Evolutionary conservation across 37 sponge, comb jelly and placozoan genomes (phyloP), one percentile per base, ranked within the genome.

Genomic region (Bolinopsis microptera): DNA sequence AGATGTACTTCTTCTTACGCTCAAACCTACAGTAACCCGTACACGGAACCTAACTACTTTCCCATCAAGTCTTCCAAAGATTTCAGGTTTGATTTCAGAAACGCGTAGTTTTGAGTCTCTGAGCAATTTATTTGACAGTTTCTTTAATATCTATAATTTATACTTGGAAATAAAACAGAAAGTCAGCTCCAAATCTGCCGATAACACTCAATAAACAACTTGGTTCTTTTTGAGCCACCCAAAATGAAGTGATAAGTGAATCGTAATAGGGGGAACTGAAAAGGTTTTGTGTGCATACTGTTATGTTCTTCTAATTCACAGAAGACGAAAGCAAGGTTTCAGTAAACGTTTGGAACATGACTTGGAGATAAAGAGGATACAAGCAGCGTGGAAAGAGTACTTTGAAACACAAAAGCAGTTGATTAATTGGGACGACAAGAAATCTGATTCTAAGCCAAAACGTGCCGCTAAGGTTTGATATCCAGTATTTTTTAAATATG

Each of bases 311-410:
- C n/a, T n/a, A n/a, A n/a, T n/a, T n/a, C n/a, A 48, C 80, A 77
- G 80, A 32, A 13, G 90, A 23, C 8, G 35, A 24, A 41, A 41
- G 41, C 23, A 36, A 24, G 90, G 90, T 23, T 86, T 86, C 30
- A 33, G 38, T 1, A 86, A 86, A 25, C 90, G 90, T 1, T 25
- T 86, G 0, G 90, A 86, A 86, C 36, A 34, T 40, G 90, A 86
- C 26, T 41, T 86, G 26, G 41, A 18, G 23, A 24, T 33, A 9
- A 86, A 86, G 26, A 86, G 90, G 31, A 28, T 86, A 23, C n/a
- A 33, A 40, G 90, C 90, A 0, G 25, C 35, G 3, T 86, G 90
- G 90, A 86, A 40, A n/a, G 61, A 38, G 26, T 86, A 86, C 39
- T 28, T 36, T 86, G 90, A 86, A 41, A 38, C 31, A 30, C 26